Base-by-base conservation (phyloP, 2,888 invertebrate genomes). In the Hyposoter dolosus region DNA sequence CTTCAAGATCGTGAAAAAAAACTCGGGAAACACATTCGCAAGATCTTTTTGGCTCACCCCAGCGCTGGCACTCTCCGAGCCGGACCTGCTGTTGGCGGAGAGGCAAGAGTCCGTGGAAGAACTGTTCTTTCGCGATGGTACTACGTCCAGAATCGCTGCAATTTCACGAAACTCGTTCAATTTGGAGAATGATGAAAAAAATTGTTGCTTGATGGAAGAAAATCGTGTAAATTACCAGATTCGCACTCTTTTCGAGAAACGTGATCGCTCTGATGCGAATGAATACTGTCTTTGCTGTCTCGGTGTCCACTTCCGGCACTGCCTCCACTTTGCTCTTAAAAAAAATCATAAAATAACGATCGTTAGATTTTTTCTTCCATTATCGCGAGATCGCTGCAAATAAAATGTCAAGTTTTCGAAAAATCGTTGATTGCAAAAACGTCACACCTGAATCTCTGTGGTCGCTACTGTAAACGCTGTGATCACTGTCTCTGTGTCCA, bases 81-180 rank as follows among this genome's bases (percentile, higher is more conserved):
- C 95, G 2, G 95, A 95, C 84, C 95, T 94, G 88, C 95, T 95
- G 88, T 95, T 95, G 50, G 95, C 95, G 5, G 96, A 96, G 50
- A 95, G 92, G 90, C 95, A 96, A 50, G 96, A 96, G 85, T 96
- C 96, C 6, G 96, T 96, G 0, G 96, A 96, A 63, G 96, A 95
- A 88, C 95, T 96, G 91, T 95, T 96, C 92, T 96, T 95, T 35
- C 96, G 94, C 35, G 95, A 95, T 17, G 95, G 94, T 84, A 95
- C 90, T 50, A 90, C 86, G 78, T 94, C 94, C 32, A 90, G 83
- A 17, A 90, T 89, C 72, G 91, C 92, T 92, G 68, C 23, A 82
- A 68, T 60, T 74, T 40, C 12, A 19, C 53, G 1, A 10, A 40
- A 45, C 17, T 60, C n/a, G 45, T 23, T 19, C 47, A 28, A 50